Evolutionary conservation across 2,113 vertebrate genomes (phyloP), one percentile per base, ranked within the genome.

Genomic region (Leptobrachium ailaonicum): DNA sequence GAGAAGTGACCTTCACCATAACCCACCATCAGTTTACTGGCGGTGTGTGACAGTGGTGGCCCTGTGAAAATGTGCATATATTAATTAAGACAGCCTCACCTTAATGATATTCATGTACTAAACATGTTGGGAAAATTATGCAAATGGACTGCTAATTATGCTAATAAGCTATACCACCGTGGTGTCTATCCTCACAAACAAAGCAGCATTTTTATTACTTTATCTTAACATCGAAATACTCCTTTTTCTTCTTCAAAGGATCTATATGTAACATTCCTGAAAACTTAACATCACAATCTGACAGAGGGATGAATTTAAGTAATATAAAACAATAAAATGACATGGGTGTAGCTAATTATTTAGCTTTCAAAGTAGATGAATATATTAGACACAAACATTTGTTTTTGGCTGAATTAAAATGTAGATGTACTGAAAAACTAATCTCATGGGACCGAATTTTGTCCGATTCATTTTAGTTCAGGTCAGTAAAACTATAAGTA

Each of bases 61-160:
- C 79, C 54, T 47, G 41, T 64, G 20, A 44, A 75, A 53, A 81
- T 50, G 62, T 81, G 64, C 13, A 81, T 62, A 80, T 81, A 71
- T 68, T 81, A 75, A 81, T 81, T 81, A 75, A 81, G 72, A 75
- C 67, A 74, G 64, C 9, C 64, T 45, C 53, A 74, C 70, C n/a
- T 66, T 69, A 81, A 75, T 75, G 56, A 75, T 81, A 68, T 68
- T 58, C 71, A 81, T 75, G 71, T 50, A 80, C 50, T 68, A 68
- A 80, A 60, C 63, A 80, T 74, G 71, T 42, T 62, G 41, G 71
- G 73, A 81, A 74, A 81, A 81, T 81, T 81, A 75, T 69, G 79
- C 43, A 75, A 69, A 81, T 81, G 40, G 41, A 40, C 43, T 66
- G 74, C 67, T 66, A 75, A 74, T 81, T 81, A 81, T 80, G 72